Conservation (phyloP, 35 echinoderm and acorn worm species). For the Chiridota heheva region DNA sequence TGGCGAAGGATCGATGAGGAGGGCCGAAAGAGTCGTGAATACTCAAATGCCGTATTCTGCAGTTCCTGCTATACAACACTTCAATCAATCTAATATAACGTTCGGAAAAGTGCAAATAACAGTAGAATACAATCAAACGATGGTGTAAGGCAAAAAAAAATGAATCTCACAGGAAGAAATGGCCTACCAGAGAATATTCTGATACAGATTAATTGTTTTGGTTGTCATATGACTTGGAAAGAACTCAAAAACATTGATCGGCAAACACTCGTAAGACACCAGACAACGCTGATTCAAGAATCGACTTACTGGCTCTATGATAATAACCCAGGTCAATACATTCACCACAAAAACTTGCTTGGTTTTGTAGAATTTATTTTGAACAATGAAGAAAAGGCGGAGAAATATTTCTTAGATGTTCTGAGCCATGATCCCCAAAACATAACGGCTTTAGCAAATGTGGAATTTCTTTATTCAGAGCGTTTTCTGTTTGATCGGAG, state of each 20-base stretch:
- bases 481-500: not conserved
- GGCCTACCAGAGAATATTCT: constrained; percentile 13
- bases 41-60: no score
- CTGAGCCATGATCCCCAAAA: constrained; percentile 52
- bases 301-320: constrained; percentile 47
- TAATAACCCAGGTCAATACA: constrained; percentile 50
- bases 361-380: constrained; percentile 65
- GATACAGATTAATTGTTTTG: constrained; percentile 40
- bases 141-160: no score
- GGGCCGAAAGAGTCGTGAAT: no score
- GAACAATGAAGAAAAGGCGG: constrained; percentile 34
- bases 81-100: no score
- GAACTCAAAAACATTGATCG: constrained; percentile 50
- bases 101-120: no score
- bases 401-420: constrained; percentile 47
- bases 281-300: constrained; percentile 26
- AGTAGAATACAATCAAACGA: no score
- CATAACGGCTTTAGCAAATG: constrained; percentile 56
- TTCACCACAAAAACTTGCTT: constrained; percentile 49
- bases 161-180: no score
- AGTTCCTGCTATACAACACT: no score
- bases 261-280: constrained; percentile 1
- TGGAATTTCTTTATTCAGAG: constrained; percentile 16
- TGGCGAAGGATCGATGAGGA: no score
- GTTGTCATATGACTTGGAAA: constrained; percentile 67